These are phyloP conservation scores for Cydia splendana DNA, from an alignment of 1,140 invertebrate genomes.

Conservation along the genomic window DNA sequence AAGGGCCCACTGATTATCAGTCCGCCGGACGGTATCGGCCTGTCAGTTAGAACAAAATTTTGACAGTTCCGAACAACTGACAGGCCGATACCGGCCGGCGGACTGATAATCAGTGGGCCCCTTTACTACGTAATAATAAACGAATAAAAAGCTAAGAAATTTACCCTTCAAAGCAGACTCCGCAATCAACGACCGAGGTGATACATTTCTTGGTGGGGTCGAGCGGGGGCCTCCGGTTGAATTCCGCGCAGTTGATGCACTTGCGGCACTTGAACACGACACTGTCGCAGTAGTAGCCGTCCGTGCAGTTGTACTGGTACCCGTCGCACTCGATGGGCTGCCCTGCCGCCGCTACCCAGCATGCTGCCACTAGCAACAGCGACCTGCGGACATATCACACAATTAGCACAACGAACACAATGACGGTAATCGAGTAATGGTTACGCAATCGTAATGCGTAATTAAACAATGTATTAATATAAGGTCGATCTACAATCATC, in stretches of 20 bases:
- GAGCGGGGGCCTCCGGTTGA: conserved; percentile 47
- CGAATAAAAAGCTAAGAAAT: conserved; percentile 23
- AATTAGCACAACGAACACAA: background rate
- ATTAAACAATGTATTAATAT: background rate
- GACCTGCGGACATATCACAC: background rate
- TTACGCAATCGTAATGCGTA: background rate
- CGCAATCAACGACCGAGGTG: conserved; percentile 56
- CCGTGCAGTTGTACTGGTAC: conserved; percentile 45
- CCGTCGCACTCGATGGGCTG: conserved; percentile 51
- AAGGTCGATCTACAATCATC: too few relatives aligned
- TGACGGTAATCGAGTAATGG: background rate
- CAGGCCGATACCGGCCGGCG: too few relatives aligned
- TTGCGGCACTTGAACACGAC: conserved; percentile 48
- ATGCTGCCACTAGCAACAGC: background rate
- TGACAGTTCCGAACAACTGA: too few relatives aligned
- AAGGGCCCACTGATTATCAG: too few relatives aligned
- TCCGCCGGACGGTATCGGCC: too few relatives aligned
- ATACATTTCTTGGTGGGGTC: conserved; percentile 43
- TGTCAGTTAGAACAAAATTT: too few relatives aligned
- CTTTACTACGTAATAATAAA: too few relatives aligned
- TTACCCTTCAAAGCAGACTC: conserved; percentile 59
- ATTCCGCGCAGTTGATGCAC: conserved; percentile 57
- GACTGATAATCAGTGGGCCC: too few relatives aligned
- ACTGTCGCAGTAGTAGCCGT: conserved; percentile 54
- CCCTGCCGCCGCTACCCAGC: conserved; percentile 8